Conservation (phyloP, 2,113 vertebrate species). For the Thamnaconus septentrionalis region DNA sequence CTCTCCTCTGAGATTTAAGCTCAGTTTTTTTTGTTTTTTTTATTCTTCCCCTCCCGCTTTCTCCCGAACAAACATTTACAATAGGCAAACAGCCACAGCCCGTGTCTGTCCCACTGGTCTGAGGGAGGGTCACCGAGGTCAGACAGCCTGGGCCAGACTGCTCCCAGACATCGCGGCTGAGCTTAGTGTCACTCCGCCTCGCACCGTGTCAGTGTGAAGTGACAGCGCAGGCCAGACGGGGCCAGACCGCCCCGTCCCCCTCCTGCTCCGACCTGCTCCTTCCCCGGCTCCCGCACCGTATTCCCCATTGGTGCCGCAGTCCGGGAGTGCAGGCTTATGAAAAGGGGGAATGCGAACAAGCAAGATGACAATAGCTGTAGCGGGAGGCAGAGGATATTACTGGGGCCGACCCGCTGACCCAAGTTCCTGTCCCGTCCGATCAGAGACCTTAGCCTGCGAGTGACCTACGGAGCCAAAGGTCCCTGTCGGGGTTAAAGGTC, state of each 20-base stretch:
- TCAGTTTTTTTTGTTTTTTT: constrained; percentile 4
- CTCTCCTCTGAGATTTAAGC: constrained; percentile 43
- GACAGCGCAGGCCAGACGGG: constrained; percentile 62
- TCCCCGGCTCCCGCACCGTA: constrained; percentile 38
- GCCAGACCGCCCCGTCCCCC: constrained; percentile 10
- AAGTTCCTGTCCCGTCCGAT: constrained; percentile 53
- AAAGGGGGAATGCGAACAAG: constrained; percentile 47
- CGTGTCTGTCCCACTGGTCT: constrained; percentile 42
- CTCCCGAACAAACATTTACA: constrained; percentile 38
- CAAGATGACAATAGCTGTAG: constrained; percentile 55
- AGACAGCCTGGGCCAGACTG: constrained; percentile 51
- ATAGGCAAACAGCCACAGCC: constrained; percentile 49
- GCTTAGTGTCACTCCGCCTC: constrained; percentile 72
- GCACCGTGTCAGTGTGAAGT: constrained; percentile 72
- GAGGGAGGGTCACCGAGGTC: constrained; percentile 51
- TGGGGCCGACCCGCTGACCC: constrained; percentile 37
- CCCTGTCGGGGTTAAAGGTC: constrained; percentile 51
- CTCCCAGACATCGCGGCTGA: constrained; percentile 57
- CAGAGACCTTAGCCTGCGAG: constrained; percentile 50
- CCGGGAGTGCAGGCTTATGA: constrained; percentile 55
- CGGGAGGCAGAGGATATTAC: constrained; percentile 55
- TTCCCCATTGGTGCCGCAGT: constrained; percentile 53
- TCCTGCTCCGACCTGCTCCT: constrained; percentile 18
- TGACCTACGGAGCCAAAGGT: constrained; percentile 48
- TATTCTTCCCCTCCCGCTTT: background rate